phyloP scores from a whole-genome alignment of 2,113 vertebrate species.

The Lonchura striata region DNA sequence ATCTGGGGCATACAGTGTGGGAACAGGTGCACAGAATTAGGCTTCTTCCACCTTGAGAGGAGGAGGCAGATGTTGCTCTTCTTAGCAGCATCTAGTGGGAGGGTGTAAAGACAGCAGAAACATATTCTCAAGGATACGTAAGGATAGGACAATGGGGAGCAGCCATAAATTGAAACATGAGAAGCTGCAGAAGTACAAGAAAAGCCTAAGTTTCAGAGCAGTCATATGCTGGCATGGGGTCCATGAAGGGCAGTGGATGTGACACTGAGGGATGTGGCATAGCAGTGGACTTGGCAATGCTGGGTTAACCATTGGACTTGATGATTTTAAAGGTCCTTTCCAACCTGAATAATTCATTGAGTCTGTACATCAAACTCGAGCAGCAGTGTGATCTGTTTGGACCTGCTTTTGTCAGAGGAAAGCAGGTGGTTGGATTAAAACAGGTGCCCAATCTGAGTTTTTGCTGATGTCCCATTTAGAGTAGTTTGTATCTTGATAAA shows the following conservation, averaged over 20 bases:
- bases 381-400: background rate
- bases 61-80: background rate
- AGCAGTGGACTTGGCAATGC: background rate
- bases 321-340: background rate
- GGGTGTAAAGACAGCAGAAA: background rate
- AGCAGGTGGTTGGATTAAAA: background rate
- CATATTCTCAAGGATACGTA: accelerated
- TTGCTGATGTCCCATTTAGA: background rate
- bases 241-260: background rate
- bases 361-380: accelerated
- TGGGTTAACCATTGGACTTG: accelerated
- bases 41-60: background rate
- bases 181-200: background rate
- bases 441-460: background rate
- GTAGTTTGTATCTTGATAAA: background rate
- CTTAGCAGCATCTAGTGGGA: background rate
- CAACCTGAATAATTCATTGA: background rate
- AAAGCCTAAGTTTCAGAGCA: background rate
- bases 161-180: background rate
- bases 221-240: background rate
- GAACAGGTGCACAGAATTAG: background rate
- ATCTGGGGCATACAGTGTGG: background rate
- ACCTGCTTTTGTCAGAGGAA: background rate
- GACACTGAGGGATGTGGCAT: background rate
- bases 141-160: background rate